Percentiles rank a stretch among this genome's conserved stretches.
These are phyloP conservation scores for Clusia tigrina DNA, from an alignment of 2,888 invertebrate genomes.

Conservation along the genomic window DNA sequence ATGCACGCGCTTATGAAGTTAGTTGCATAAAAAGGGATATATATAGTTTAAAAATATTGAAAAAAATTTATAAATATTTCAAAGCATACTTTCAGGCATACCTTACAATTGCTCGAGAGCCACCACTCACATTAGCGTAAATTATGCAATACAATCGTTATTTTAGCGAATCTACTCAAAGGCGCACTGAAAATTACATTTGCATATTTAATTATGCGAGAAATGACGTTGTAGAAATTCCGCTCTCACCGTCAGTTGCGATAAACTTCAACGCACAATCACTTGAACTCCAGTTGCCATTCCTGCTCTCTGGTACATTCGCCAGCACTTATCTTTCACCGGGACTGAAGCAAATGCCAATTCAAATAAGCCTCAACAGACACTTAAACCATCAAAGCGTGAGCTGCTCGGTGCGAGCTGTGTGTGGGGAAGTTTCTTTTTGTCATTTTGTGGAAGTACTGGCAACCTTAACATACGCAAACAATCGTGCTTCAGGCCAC, in stretches of 20 bases:
- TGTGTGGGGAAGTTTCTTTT: background rate
- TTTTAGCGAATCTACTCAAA: background rate
- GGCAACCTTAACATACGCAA: background rate
- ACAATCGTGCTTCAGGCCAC: slow-evolving; percentile 22
- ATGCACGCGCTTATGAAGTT: too few species aligned
- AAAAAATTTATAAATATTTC: too few species aligned
- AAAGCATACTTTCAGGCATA: too few species aligned
- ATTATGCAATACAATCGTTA: background rate
- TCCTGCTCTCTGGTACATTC: background rate
- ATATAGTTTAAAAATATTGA: too few species aligned
- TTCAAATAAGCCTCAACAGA: slow-evolving; percentile 19
- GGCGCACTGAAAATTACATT: slow-evolving; percentile 30
- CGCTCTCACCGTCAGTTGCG: background rate
- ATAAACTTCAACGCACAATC: background rate
- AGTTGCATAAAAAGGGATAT: background rate
- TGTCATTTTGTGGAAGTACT: background rate
- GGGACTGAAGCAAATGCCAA: slow-evolving; percentile 22
- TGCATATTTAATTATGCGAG: slow-evolving; percentile 33
- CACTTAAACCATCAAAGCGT: slow-evolving; percentile 9
- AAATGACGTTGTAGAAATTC: slow-evolving; percentile 6
- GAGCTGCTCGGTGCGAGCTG: background rate
- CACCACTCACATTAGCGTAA: too few species aligned
- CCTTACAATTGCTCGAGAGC: too few species aligned
- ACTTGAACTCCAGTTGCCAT: background rate
- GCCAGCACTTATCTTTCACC: background rate